Evolutionary conservation across 2,888 invertebrate genomes (phyloP).

Genomic region (Cartodere bifasciata): DNA sequence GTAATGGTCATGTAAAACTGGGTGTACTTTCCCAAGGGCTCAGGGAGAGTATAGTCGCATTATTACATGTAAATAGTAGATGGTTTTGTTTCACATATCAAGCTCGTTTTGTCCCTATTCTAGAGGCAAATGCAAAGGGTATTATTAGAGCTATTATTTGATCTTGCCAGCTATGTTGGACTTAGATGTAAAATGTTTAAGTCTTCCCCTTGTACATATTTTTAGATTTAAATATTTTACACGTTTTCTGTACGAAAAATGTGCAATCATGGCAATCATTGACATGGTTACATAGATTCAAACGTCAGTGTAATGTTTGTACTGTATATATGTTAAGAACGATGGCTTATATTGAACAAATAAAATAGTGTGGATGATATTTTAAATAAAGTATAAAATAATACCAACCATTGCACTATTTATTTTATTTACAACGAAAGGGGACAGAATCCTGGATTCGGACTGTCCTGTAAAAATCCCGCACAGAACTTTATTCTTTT

Average conservation of each 20-base stretch:
- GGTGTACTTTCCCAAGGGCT: conserved; percentile 22
- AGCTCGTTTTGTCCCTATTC: no score
- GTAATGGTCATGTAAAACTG: conserved; percentile 16
- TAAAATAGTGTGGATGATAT: conserved; percentile 29
- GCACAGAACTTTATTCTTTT: no score
- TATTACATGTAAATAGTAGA: conserved; percentile 13
- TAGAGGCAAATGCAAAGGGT: no score
- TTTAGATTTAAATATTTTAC: conserved; percentile 13
- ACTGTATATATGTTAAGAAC: conserved; percentile 27
- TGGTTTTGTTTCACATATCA: conserved; percentile 1
- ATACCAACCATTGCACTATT: conserved; percentile 7
- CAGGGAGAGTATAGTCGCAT: conserved; percentile 20
- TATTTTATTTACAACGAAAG: neutral
- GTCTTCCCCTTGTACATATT: conserved; percentile 13
- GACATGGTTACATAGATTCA: conserved; percentile 23
- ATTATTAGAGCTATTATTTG: conserved; percentile 1
- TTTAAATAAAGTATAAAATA: conserved; percentile 28
- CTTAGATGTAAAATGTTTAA: conserved; percentile 16
- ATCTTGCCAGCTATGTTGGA: conserved; percentile 13
- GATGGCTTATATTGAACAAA: conserved; percentile 24
- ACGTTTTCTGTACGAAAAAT: conserved; percentile 13
- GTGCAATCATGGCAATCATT: conserved; percentile 23
- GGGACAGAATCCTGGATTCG: neutral
- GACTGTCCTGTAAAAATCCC: no score
- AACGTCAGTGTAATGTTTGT: conserved; percentile 25